Evolutionary conservation across 2,888 invertebrate species (phyloP).

Genomic region (Apodemia mormo): DNA sequence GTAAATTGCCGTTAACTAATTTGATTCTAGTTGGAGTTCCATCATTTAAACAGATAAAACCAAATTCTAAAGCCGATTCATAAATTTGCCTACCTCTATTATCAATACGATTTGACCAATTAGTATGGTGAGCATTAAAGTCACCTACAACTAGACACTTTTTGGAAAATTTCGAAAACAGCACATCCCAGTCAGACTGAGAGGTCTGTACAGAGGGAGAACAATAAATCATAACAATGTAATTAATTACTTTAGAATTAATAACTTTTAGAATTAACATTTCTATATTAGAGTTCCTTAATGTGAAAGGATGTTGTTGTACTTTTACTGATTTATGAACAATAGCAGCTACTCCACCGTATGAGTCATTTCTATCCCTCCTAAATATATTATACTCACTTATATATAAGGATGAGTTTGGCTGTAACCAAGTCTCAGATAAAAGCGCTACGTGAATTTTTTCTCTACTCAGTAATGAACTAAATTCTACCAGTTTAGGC

Average conservation of each 20-base stretch:
- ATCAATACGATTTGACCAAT: too few species aligned
- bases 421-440: constrained; percentile 34
- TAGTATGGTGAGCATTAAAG: too few species aligned
- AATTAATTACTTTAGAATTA: constrained; percentile 25
- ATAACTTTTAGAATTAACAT: constrained; percentile 22
- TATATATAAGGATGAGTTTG: constrained; percentile 16
- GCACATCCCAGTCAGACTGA: too few species aligned
- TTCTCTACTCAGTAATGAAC: constrained; percentile 20
- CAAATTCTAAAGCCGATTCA: too few species aligned
- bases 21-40: too few species aligned
- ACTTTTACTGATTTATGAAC: constrained; percentile 27
- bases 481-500: constrained; percentile 15
- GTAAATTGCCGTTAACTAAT: too few species aligned
- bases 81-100: too few species aligned
- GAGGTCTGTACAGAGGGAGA: constrained; percentile 22
- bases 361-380: constrained; percentile 29
- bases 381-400: constrained; percentile 29
- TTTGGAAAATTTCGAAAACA: too few species aligned
- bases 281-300: constrained; percentile 28
- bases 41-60: too few species aligned
- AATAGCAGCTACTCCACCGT: constrained; percentile 32
- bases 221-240: constrained; percentile 33
- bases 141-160: too few species aligned
- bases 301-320: neutral
- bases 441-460: constrained; percentile 29